Evolutionary conservation across 1,140 invertebrate species (phyloP).

Genomic region (Orius insidiosus): DNA sequence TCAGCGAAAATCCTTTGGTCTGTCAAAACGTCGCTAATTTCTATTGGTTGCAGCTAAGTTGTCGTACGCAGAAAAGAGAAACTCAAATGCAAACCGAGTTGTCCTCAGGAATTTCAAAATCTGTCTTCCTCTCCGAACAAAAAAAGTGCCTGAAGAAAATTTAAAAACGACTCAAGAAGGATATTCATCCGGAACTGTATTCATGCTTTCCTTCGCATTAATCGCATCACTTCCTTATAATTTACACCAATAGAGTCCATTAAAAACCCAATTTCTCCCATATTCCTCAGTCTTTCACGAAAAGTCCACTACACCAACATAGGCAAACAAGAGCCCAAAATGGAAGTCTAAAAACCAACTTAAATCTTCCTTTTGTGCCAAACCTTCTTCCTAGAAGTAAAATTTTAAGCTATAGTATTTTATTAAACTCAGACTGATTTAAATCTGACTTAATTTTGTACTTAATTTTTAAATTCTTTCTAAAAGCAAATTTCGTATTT

Average conservation of each 20-base stretch:
- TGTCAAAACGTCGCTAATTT: constrained; percentile 45
- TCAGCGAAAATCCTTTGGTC: constrained; percentile 45
- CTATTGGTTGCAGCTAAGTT: constrained; percentile 44
- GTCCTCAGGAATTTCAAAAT: not conserved
- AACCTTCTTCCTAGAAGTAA: not conserved
- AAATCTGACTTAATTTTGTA: too few species aligned
- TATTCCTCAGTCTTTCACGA: constrained; percentile 43
- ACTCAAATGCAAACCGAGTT: constrained; percentile 29
- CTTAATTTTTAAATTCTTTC: too few species aligned
- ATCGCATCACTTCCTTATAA: constrained; percentile 31
- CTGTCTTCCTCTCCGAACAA: constrained; percentile 21
- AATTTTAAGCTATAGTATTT: not conserved
- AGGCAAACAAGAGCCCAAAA: constrained; percentile 30
- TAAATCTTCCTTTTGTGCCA: not conserved
- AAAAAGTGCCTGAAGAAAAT: constrained; percentile 20
- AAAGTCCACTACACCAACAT: constrained; percentile 60
- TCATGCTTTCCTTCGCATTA: constrained; percentile 37
- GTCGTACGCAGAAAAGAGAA: constrained; percentile 37
- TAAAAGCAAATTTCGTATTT: too few species aligned
- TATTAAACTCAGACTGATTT: too few species aligned
- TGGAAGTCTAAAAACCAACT: constrained; percentile 23
- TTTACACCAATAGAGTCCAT: constrained; percentile 40
- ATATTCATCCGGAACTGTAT: constrained; percentile 23
- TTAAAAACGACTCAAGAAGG: too few species aligned
- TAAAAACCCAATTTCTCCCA: constrained; percentile 39